Base-by-base conservation (phyloP, 53 echinoderm and acorn worm species). In the Antedon mediterranea region DNA sequence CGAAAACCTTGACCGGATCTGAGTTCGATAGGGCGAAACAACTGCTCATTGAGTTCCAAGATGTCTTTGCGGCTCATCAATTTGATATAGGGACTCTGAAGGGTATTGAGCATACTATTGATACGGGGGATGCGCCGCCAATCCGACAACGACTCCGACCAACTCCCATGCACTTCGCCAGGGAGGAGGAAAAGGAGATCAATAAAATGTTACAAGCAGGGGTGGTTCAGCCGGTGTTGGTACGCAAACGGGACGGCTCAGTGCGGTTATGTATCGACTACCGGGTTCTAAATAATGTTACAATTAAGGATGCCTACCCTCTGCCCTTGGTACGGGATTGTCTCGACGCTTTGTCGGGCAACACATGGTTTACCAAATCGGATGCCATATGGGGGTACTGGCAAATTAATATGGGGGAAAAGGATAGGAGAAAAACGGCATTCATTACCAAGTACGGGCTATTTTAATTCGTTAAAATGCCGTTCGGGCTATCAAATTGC, bases 241-340 rank as follows among this genome's bases (percentile, higher is more conserved):
- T 70, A 0, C 78, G 76, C 28, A 83, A 81, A 76, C 81, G 81
- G 31, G 76, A 75, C 14, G 83, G 81, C 8, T 80, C 87, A 14
- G 89, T 85, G 27, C 75, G 78, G 31, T 84, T 90, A 9, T n/a
- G 86, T 43, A 87, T 87, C 34, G 89, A 89, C 41, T 86, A 90
- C 34, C 71, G 89, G 0, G 33, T 32, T 6, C 34, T 89, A 0
- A 90, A 90, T 73, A 74, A 84, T 32, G 72, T 86, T 3, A 90
- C 81, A 0, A 32, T 74, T 3, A 85, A 85, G 43, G 83, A 85
- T 75, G 90, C 83, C 0, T 90, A 82, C 37, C 90, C 87, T 28
- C 78, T 90, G 29, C 87, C 90, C 33, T 82, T 82, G 30, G 85
- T 90, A 23, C 78, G 81, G 23, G 57, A 57, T 57, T 57, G 57